These are phyloP conservation scores for Machimus atricapillus DNA, from an alignment of 2,888 invertebrate species.

Conservation along the genomic window DNA sequence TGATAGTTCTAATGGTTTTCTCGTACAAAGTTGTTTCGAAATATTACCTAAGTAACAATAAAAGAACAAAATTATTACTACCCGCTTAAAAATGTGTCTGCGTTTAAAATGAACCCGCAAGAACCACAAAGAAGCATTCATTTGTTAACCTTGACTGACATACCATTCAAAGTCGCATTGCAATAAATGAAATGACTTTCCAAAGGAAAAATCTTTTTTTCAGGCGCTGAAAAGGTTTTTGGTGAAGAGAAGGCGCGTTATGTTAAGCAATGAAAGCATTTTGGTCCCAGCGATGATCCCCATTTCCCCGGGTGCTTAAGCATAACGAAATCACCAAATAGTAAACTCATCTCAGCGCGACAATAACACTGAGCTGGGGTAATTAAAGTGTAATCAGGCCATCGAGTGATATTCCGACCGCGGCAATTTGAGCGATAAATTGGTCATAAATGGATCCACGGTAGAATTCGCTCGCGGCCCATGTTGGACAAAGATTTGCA, in stretches of 20 bases:
- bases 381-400: conserved; percentile 10
- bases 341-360: not conserved
- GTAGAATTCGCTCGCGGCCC: not conserved
- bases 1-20: too few relatives aligned
- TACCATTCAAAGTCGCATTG: not conserved
- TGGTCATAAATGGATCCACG: conserved; percentile 1
- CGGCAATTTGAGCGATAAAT: conserved; percentile 6
- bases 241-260: not conserved
- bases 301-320: not conserved
- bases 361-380: not conserved
- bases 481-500: not conserved
- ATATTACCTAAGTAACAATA: too few relatives aligned
- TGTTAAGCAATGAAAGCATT: not conserved
- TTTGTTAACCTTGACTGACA: not conserved
- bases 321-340: not conserved
- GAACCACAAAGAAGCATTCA: not conserved
- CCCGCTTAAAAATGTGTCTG: not conserved
- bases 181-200: not conserved
- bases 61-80: not conserved
- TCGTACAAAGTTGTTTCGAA: too few relatives aligned
- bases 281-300: not conserved
- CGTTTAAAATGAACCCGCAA: not conserved
- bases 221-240: not conserved
- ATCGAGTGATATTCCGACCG: not conserved
- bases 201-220: not conserved